Percentiles rank a stretch among this genome's conserved stretches.
These are phyloP conservation scores for Urocynchramus pylzowi DNA, from an alignment of 2,113 vertebrate genomes.

Conservation along the genomic window DNA sequence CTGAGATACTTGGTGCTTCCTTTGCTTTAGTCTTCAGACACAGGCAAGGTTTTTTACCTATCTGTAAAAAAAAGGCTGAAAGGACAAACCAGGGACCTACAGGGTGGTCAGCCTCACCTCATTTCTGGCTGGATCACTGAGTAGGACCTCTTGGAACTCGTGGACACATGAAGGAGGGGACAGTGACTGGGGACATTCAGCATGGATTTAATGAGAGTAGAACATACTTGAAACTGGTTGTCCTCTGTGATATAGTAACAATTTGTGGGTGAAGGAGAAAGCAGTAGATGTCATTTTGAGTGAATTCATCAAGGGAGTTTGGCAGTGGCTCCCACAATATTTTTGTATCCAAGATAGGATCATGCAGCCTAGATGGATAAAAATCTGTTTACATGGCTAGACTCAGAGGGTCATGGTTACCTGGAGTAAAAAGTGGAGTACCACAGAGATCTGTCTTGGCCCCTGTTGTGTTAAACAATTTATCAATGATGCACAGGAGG, in stretches of 20 bases:
- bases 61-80: neutral
- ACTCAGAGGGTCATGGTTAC: accelerated
- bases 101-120: neutral
- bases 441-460: neutral
- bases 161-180: neutral
- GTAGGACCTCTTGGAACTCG: neutral
- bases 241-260: neutral
- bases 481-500: neutral
- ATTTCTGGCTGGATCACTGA: neutral
- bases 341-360: neutral
- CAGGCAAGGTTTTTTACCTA: neutral
- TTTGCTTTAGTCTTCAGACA: neutral
- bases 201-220: neutral
- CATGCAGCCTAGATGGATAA: neutral
- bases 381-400: neutral
- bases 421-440: neutral
- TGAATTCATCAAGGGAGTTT: neutral
- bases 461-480: neutral
- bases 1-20: neutral
- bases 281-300: neutral
- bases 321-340: neutral
- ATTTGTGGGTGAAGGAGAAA: neutral
- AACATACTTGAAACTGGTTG: neutral
- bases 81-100: neutral
- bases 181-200: neutral